phyloP scores from a whole-genome alignment of 2,888 invertebrate genomes.

The Erebia epiphron region DNA sequence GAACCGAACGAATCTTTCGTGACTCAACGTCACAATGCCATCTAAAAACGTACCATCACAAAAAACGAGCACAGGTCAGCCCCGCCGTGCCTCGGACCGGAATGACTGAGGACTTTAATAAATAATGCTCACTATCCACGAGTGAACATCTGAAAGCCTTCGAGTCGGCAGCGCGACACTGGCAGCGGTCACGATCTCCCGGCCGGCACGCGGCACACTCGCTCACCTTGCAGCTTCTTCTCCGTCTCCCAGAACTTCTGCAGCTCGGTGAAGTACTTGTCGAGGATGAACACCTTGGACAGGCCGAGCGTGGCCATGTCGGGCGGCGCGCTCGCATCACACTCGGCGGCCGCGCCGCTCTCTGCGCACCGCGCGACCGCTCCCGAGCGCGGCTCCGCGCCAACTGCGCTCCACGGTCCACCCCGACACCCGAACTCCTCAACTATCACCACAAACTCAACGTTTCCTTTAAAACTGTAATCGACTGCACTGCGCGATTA shows the following conservation, averaged over 20 bases:
- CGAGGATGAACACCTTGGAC: slow-evolving; percentile 98
- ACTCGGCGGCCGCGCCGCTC: slow-evolving; percentile 66
- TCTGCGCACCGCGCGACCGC: slow-evolving; percentile 57
- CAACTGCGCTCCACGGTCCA: slow-evolving; percentile 43
- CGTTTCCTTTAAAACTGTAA: not conserved
- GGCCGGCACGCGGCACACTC: slow-evolving; percentile 36
- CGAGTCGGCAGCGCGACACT: slow-evolving; percentile 49
- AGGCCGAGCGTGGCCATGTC: slow-evolving; percentile 97
- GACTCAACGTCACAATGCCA: slow-evolving; percentile 40
- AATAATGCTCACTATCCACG: slow-evolving; percentile 18
- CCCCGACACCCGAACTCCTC: slow-evolving; percentile 6
- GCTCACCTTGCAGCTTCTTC: slow-evolving; percentile 96
- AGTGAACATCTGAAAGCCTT: slow-evolving; percentile 30
- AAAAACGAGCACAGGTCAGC: slow-evolving; percentile 25
- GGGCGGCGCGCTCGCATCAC: slow-evolving; percentile 74
- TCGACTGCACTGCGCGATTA: not conserved
- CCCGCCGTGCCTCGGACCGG: slow-evolving; percentile 25
- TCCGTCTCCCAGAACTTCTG: slow-evolving; percentile 98
- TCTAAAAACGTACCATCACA: slow-evolving; percentile 29
- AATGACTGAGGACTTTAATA: slow-evolving; percentile 20
- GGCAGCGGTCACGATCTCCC: slow-evolving; percentile 45
- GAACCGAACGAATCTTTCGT: slow-evolving; percentile 37
- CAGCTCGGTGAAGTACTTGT: slow-evolving; percentile 98
- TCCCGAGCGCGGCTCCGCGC: slow-evolving; percentile 56
- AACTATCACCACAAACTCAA: slow-evolving; percentile 3